Conservation (phyloP, 2,797 vertebrate species). For the Linurgus olivaceus region DNA sequence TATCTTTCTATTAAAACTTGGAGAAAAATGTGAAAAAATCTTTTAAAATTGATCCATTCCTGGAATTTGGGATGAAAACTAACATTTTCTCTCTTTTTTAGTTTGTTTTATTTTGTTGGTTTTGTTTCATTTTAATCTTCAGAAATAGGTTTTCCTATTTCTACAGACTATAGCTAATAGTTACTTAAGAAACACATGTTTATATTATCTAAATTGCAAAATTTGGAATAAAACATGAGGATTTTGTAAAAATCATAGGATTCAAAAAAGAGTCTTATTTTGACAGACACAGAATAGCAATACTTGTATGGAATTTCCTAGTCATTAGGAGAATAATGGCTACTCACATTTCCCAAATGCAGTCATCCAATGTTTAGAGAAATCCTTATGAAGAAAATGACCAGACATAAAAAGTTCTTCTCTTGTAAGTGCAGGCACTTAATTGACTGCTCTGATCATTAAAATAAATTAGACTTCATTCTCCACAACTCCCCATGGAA, state of each 20-base stretch:
- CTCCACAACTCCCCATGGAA: conserved; percentile 50
- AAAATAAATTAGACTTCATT: conserved; percentile 62
- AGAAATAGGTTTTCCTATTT: not conserved
- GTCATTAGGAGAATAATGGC: conserved; percentile 19
- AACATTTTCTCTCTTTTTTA: not conserved
- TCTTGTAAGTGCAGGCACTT: conserved; percentile 29
- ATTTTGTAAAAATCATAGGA: not conserved
- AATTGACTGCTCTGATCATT: conserved; percentile 61
- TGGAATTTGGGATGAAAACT: not conserved
- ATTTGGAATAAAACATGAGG: not conserved
- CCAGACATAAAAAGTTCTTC: conserved; percentile 43
- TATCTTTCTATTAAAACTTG: not conserved
- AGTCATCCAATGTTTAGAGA: not conserved
- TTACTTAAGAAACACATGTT: not conserved
- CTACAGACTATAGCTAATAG: not conserved
- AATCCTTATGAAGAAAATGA: conserved; percentile 57
- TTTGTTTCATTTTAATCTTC: not conserved
- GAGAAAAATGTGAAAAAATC: not conserved
- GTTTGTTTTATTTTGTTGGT: not conserved
- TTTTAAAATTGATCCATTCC: not conserved
- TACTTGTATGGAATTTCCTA: not conserved
- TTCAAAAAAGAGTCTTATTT: not conserved
- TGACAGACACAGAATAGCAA: not conserved
- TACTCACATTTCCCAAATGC: conserved; percentile 26
- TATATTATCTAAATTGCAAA: not conserved